Base-by-base conservation (phyloP, 2,797 vertebrate genomes). In the Sphaeramia orbicularis region DNA sequence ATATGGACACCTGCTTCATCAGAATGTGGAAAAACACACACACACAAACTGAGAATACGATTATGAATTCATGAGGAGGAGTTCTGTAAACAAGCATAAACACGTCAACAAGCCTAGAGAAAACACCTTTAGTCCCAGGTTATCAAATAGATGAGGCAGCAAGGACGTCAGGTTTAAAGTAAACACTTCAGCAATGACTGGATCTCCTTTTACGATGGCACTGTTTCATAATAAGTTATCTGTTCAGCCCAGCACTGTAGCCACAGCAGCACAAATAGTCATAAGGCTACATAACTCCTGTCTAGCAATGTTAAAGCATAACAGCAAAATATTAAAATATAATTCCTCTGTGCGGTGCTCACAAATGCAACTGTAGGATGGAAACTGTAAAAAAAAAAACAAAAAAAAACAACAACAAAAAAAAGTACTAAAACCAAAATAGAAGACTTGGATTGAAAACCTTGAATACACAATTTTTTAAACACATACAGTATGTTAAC, bases 51-150 rank as follows among this genome's bases (percentile, higher is more conserved):
- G 56, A 65, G 47, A 73, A 74, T 51, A 71, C 69, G 70, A 84
- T 89, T 79, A 80, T 71, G 72, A 89, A 90, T 91, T 86, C 76
- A 87, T 86, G 82, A 86, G 76, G 82, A 86, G 76, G 56, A 67
- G 70, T 72, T 84, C 66, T 78, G 78, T 80, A 89, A 91, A 90
- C 72, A 87, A 1, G 37, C 63, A 84, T 71, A 84, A 86, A 84
- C 82, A 89, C 81, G 82, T 83, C 76, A 85, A 79, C 72, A 65
- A 72, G 77, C 71, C 63, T 16, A 6, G 42, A 84, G 73, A 71
- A 78, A 40, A 65, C 62, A 63, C 40, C 59, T 61, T 60, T 64
- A 68, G 80, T 66, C 51, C 74, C 50, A 32, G 45, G 55, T 59
- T 69, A 74, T 80, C 66, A 80, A 84, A 71, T 14, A 67, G 63